phyloP scores from a whole-genome alignment of 2,888 invertebrate genomes.

The Drosophila koepferae region DNA sequence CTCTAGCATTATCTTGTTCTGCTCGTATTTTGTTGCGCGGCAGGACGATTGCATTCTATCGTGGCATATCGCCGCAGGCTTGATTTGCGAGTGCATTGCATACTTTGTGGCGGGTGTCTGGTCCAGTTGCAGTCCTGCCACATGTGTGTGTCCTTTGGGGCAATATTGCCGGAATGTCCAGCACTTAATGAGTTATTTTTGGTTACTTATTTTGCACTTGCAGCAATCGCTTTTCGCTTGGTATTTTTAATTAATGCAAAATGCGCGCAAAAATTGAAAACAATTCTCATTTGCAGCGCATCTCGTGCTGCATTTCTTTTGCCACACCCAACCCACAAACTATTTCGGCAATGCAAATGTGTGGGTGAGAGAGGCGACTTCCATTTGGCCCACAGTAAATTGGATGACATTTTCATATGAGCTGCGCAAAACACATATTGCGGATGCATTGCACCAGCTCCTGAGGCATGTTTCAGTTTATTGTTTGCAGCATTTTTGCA shows the following conservation, averaged over 20 bases:
- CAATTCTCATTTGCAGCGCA: slow-evolving; percentile 40
- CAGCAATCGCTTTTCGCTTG: slow-evolving; percentile 63
- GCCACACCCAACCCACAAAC: slow-evolving; percentile 34
- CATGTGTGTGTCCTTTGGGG: slow-evolving; percentile 36
- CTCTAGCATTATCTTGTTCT: slow-evolving; percentile 6
- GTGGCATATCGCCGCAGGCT: slow-evolving; percentile 76
- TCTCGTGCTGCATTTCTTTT: slow-evolving; percentile 44
- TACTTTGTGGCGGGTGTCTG: slow-evolving; percentile 70
- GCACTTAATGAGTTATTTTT: slow-evolving; percentile 83
- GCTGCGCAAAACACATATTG: slow-evolving; percentile 35
- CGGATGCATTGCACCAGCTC: slow-evolving; percentile 14
- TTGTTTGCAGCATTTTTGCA: slow-evolving; percentile 39
- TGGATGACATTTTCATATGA: slow-evolving; percentile 60
- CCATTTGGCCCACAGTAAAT: slow-evolving; percentile 53
- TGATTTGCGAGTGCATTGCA: slow-evolving; percentile 84
- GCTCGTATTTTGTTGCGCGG: slow-evolving; percentile 14
- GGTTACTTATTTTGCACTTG: slow-evolving; percentile 60
- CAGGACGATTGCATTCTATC: slow-evolving; percentile 70
- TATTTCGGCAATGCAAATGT: slow-evolving; percentile 29
- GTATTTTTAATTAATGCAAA: slow-evolving; percentile 82
- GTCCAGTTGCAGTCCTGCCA: slow-evolving; percentile 40
- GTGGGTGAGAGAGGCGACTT: neutral
- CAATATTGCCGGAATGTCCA: slow-evolving; percentile 77
- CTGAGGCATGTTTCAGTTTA: slow-evolving; percentile 33
- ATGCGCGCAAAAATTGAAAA: slow-evolving; percentile 36